phyloP scores from a whole-genome alignment of 2,888 invertebrate species.

The Apamea crenata region DNA sequence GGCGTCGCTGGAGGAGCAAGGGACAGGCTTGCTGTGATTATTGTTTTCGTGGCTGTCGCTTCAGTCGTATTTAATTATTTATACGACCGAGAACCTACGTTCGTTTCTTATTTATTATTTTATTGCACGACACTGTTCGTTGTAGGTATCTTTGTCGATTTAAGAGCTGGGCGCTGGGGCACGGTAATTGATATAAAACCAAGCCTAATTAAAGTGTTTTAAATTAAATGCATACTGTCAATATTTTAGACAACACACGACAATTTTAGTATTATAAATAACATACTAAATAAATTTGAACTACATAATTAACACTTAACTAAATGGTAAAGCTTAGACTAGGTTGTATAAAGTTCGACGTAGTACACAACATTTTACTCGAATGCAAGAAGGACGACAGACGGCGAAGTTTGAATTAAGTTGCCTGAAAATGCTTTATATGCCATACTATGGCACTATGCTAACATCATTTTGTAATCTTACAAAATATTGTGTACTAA shows the following conservation, averaged over 20 bases:
- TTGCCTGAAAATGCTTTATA: neutral
- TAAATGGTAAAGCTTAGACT: slow-evolving; percentile 48
- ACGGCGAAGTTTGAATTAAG: neutral
- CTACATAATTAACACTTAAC: slow-evolving; percentile 28
- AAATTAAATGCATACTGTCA: slow-evolving; percentile 21
- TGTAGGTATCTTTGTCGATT: neutral
- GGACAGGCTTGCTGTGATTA: neutral
- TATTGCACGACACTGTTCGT: neutral
- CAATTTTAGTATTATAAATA: slow-evolving; percentile 23
- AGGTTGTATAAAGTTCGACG: slow-evolving; percentile 22
- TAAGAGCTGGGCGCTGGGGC: neutral
- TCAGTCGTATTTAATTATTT: neutral
- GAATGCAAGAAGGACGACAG: neutral
- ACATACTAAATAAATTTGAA: slow-evolving; percentile 42
- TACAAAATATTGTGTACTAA: slow-evolving; percentile 18
- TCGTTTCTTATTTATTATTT: neutral
- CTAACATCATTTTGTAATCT: neutral
- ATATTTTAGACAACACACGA: slow-evolving; percentile 4
- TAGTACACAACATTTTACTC: slow-evolving; percentile 28
- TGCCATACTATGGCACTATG: neutral
- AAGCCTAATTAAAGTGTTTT: neutral
- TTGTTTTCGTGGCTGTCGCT: neutral
- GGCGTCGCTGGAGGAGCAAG: neutral
- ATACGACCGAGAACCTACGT: neutral
- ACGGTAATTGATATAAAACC: neutral